Percentiles rank a stretch among this genome's conserved stretches.
Evolutionary conservation across 1,140 invertebrate species (phyloP).

Genomic region (Pseudachorutes palmiensis): DNA sequence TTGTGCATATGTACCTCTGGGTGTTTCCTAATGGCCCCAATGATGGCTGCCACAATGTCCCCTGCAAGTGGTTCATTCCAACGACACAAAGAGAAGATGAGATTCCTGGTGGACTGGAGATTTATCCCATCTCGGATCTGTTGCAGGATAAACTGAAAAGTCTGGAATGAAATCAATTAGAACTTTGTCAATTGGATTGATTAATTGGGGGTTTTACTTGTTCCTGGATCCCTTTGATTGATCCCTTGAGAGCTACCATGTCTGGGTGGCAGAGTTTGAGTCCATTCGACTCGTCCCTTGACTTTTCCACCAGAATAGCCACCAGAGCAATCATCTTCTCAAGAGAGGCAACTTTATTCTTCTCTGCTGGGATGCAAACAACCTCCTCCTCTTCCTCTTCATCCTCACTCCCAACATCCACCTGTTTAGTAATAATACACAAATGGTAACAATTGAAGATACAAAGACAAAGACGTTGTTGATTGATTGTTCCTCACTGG

Average conservation of each 20-base stretch:
- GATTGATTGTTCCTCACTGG: no score
- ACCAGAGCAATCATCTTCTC: constrained; percentile 92
- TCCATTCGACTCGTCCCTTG: constrained; percentile 63
- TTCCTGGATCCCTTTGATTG: constrained; percentile 47
- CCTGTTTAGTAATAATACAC: constrained; percentile 17
- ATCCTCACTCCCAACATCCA: constrained; percentile 52
- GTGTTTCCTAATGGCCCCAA: constrained; percentile 78
- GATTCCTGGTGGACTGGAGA: constrained; percentile 77
- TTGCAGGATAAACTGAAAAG: constrained; percentile 86
- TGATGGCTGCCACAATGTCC: constrained; percentile 78
- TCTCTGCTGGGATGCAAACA: constrained; percentile 55
- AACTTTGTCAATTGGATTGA: constrained; percentile 15
- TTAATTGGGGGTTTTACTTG: constrained; percentile 10
- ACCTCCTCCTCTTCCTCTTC: constrained; percentile 71
- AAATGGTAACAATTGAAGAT: no score
- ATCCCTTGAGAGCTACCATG: constrained; percentile 65
- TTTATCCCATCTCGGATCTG: constrained; percentile 90
- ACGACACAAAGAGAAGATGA: constrained; percentile 81
- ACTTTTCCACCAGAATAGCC: constrained; percentile 77
- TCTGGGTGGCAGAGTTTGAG: constrained; percentile 64
- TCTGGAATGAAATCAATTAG: constrained; percentile 45
- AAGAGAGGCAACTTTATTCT: constrained; percentile 76
- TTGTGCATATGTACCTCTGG: constrained; percentile 58
- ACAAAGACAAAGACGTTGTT: no score
- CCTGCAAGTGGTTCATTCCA: constrained; percentile 79